Conservation (phyloP, 2,113 vertebrate genomes). For the Orientallactaga bullata region DNA sequence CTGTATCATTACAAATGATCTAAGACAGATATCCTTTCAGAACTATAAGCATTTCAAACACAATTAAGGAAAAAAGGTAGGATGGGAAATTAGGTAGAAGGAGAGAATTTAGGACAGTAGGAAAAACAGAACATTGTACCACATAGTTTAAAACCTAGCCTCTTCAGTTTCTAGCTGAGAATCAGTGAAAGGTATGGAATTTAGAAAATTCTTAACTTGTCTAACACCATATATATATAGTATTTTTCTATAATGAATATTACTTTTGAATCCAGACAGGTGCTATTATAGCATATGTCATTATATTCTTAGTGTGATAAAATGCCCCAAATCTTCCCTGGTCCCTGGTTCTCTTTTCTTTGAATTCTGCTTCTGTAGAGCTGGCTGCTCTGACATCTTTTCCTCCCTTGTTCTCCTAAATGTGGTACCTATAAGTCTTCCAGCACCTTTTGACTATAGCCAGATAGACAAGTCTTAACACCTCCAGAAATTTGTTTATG, state of each 20-base stretch:
- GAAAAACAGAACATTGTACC: background rate
- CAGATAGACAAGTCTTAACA: background rate
- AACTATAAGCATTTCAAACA: background rate
- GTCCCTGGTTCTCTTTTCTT: background rate
- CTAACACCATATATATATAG: too few relatives aligned
- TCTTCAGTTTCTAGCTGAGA: background rate
- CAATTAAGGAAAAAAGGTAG: background rate
- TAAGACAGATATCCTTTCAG: background rate
- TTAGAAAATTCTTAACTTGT: background rate
- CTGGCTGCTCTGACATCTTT: background rate
- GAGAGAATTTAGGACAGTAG: background rate
- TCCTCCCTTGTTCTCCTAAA: background rate
- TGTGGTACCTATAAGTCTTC: background rate
- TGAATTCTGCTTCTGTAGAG: background rate
- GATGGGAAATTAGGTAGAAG: background rate
- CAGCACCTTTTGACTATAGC: background rate
- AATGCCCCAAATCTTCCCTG: background rate
- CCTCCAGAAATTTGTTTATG: background rate
- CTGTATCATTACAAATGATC: background rate
- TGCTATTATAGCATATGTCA: background rate
- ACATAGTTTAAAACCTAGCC: background rate
- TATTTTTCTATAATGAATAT: background rate
- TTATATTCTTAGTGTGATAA: slow-evolving; percentile 7
- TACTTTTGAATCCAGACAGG: slow-evolving; percentile 6
- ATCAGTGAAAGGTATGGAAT: background rate